Evolutionary conservation across 2,113 vertebrate species (phyloP).

Genomic region (Ciconia stormi): DNA sequence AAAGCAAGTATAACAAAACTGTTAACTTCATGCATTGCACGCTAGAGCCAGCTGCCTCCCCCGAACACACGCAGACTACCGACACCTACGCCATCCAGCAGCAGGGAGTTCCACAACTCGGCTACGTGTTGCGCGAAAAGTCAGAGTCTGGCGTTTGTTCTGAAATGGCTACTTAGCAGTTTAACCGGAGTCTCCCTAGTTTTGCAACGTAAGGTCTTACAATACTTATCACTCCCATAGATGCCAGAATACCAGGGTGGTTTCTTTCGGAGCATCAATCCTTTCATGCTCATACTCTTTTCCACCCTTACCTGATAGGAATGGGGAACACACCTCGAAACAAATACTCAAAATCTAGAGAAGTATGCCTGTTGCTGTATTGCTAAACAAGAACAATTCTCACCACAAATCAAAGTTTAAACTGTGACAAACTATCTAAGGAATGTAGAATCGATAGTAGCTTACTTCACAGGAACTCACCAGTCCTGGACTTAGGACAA

Average conservation of each 20-base stretch:
- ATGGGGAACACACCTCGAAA: background rate
- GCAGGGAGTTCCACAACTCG: background rate
- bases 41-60: background rate
- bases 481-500: background rate
- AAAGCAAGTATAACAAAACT: background rate
- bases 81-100: background rate
- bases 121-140: accelerated
- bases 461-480: background rate
- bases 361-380: accelerated
- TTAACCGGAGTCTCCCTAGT: background rate
- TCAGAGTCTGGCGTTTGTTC: background rate
- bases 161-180: background rate
- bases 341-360: background rate
- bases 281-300: background rate
- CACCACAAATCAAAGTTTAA: background rate
- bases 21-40: background rate
- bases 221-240: background rate
- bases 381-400: background rate
- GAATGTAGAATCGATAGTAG: background rate
- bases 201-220: background rate
- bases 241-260: background rate
- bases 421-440: background rate
- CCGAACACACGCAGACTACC: background rate
- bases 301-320: background rate
- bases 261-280: background rate